These are phyloP conservation scores for Leptopterna dolabrata DNA, from an alignment of 2,888 invertebrate species.

Conservation along the genomic window DNA sequence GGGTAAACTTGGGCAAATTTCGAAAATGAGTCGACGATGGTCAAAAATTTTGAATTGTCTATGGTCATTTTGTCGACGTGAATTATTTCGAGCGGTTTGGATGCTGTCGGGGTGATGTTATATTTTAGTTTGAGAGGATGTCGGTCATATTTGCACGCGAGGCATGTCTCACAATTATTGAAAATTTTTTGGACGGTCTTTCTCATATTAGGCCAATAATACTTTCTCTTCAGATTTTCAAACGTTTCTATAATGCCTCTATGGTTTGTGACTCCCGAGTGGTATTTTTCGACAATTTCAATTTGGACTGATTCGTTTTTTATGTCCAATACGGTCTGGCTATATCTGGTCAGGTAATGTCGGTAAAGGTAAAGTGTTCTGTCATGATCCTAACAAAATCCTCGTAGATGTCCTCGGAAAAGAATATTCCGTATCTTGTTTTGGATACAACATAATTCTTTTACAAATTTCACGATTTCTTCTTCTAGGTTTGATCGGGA, in stretches of 20 bases:
- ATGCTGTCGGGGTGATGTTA: conserved; percentile 58
- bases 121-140: conserved; percentile 56
- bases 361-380: background rate
- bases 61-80: conserved; percentile 57
- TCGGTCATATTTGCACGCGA: conserved; percentile 59
- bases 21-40: conserved; percentile 59
- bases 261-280: conserved; percentile 57
- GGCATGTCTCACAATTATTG: conserved; percentile 60
- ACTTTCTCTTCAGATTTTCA: conserved; percentile 49
- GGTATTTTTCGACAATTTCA: too few relatives aligned
- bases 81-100: conserved; percentile 60
- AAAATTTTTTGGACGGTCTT: conserved; percentile 52
- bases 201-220: conserved; percentile 59
- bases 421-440: background rate
- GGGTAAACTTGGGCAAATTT: conserved; percentile 56
- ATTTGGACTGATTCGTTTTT: conserved; percentile 9
- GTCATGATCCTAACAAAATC: background rate
- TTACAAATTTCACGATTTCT: background rate
- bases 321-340: conserved; percentile 50
- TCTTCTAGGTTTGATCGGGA: background rate
- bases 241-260: conserved; percentile 59
- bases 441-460: conserved; percentile 16
- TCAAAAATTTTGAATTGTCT: conserved; percentile 49
- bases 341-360: conserved; percentile 25
- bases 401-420: background rate